Conservation (phyloP, 2,888 invertebrate species). For the Dendrolimus houi region DNA sequence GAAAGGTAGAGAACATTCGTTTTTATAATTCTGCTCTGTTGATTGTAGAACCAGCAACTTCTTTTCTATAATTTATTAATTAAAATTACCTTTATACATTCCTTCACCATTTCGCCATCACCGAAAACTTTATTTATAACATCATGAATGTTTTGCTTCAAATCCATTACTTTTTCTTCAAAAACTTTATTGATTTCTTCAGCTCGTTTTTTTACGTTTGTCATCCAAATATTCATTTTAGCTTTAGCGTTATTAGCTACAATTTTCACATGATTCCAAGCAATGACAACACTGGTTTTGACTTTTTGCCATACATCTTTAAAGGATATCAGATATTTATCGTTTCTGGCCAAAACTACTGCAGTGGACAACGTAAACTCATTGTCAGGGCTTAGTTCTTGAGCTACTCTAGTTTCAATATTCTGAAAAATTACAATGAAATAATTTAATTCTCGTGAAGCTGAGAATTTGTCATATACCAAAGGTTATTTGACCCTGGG, state of each 20-base stretch:
- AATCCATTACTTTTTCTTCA: slow-evolving; percentile 18
- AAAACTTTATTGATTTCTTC: slow-evolving; percentile 17
- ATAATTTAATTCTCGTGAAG: too few relatives aligned
- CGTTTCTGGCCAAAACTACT: slow-evolving; percentile 6
- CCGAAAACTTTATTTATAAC: slow-evolving; percentile 21
- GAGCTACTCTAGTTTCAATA: not conserved
- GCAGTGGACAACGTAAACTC: not conserved
- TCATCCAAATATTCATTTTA: slow-evolving; percentile 24
- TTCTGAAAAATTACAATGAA: not conserved
- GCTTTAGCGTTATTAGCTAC: slow-evolving; percentile 25
- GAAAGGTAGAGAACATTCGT: too few relatives aligned
- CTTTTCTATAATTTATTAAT: not conserved
- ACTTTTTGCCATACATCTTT: slow-evolving; percentile 28
- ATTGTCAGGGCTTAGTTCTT: not conserved
- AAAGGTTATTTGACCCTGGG: too few relatives aligned
- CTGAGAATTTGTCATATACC: too few relatives aligned
- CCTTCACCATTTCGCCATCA: slow-evolving; percentile 21
- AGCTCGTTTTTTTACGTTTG: slow-evolving; percentile 26
- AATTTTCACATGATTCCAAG: slow-evolving; percentile 31
- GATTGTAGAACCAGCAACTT: too few relatives aligned
- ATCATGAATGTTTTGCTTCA: slow-evolving; percentile 20
- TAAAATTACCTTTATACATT: slow-evolving; percentile 32
- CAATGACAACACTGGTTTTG: slow-evolving; percentile 23
- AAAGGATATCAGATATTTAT: slow-evolving; percentile 12
- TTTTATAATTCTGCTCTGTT: too few relatives aligned